Percentiles rank a stretch among this genome's conserved stretches.
Conservation (phyloP, 2,113 vertebrate genomes). For the Pituophis catenifer region DNA sequence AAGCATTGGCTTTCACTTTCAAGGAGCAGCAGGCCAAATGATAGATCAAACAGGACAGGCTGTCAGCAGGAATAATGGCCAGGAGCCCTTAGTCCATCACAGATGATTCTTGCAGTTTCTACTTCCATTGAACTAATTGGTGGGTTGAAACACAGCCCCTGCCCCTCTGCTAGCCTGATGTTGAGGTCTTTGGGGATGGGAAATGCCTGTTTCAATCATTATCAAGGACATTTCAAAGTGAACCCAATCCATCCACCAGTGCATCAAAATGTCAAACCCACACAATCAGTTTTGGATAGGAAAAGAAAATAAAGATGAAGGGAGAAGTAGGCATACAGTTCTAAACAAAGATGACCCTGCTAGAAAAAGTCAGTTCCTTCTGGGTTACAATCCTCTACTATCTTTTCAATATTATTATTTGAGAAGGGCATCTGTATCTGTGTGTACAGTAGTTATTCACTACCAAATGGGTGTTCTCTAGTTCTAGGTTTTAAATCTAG, state of each 20-base stretch:
- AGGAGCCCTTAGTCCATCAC: neutral
- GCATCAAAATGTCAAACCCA: neutral
- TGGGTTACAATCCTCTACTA: neutral
- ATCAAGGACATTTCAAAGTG: neutral
- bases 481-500: neutral
- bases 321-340: neutral
- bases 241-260: neutral
- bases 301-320: neutral
- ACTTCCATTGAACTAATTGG: constrained; percentile 12
- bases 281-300: neutral
- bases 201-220: constrained; percentile 4
- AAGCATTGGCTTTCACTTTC: neutral
- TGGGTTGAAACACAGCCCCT: neutral
- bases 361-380: neutral
- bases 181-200: neutral
- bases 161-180: neutral
- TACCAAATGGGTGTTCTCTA: neutral
- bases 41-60: constrained; percentile 7
- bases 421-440: neutral
- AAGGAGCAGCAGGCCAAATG: neutral
- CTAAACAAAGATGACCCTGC: neutral
- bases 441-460: neutral
- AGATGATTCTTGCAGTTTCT: neutral
- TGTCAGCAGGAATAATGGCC: constrained; percentile 6
- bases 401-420: neutral